Evolutionary conservation across 2,113 vertebrate species (phyloP).

Genomic region (Recurvirostra avosetta): DNA sequence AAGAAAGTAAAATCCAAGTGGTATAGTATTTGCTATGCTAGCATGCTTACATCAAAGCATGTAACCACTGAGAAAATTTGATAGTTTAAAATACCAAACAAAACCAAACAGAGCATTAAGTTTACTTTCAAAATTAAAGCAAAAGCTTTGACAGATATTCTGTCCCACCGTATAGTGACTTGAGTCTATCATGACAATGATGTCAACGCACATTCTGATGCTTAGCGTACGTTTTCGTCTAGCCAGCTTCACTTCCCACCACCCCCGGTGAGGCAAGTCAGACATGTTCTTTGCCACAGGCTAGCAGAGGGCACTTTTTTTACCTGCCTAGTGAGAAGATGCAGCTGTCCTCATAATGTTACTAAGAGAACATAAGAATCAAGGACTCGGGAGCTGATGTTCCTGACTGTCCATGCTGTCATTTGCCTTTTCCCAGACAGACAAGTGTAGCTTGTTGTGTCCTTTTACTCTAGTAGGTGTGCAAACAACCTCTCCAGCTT

Average conservation of each 20-base stretch:
- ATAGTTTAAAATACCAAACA: neutral
- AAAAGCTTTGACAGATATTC: neutral
- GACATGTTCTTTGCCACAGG: fast-evolving
- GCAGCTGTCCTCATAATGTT: neutral
- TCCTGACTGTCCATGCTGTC: neutral
- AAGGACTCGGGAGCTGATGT: fast-evolving
- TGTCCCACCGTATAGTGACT: neutral
- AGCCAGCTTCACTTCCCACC: neutral
- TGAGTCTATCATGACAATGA: neutral
- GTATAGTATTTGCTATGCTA: neutral
- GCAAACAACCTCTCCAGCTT: neutral
- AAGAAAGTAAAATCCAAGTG: neutral
- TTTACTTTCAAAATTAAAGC: neutral
- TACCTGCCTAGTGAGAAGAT: neutral
- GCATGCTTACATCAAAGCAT: neutral
- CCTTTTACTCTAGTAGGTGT: neutral
- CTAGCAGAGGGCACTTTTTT: neutral
- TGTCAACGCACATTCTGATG: neutral
- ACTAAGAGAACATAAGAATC: neutral
- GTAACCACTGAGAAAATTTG: neutral
- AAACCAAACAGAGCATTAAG: neutral
- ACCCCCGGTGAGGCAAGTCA: neutral
- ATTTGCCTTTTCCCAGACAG: neutral
- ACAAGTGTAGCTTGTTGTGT: neutral
- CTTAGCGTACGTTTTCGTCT: neutral